Evolutionary conservation across 92 coral and sea anemone genomes (phyloP), one percentile per base, ranked within the genome.

Genomic region (Pocillopora meandrina): DNA sequence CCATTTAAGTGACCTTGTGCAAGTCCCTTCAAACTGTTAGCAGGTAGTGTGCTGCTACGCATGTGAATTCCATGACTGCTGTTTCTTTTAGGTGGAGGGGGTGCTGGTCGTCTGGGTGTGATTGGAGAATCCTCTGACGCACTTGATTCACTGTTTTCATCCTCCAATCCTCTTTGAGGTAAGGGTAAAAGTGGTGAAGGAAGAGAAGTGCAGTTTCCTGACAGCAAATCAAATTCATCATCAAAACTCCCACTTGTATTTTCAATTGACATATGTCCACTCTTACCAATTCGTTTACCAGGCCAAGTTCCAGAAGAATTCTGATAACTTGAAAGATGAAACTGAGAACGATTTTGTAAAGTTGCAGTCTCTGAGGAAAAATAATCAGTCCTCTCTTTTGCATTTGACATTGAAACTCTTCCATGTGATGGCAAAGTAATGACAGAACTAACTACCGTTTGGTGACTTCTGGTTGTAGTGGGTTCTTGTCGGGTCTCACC

Each of bases 31-130:
- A 80, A 74, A 6, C 33, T 47, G 2, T 55, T 16, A 1, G n/a
- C 74, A 5, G 65, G 86, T 11, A 83, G 86, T 15, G 80, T 73
- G 72, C 61, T 23, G 56, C 86, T 74, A 56, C 72, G 72, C 23
- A 42, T 33, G 9, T 63, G 63, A 74, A 62, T 74, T 12, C 10
- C 47, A 26, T 70, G 55, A 49, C 61, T 33, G 19, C 35, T 52
- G 64, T 83, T 72, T 17, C 80, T 49, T 83, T 65, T 83, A 0
- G 86, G 86, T 17, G 86, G 86, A 1, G 74, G 86, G 49, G 86
- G 86, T 49, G 86, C 86, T 62, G 86, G 86, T 21, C 94, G 85
- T 74, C 85, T 93, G 15, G 93, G 90, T 64, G 84, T 72, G 16
- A 85, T 74, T 7, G 95, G 85, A 56, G 86, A 84, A 78, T 71